A percentile compares a stretch with the other conserved stretches of the same genome.
phyloP scores from a whole-genome alignment of 2,797 vertebrate genomes.

The Columba guinea region DNA sequence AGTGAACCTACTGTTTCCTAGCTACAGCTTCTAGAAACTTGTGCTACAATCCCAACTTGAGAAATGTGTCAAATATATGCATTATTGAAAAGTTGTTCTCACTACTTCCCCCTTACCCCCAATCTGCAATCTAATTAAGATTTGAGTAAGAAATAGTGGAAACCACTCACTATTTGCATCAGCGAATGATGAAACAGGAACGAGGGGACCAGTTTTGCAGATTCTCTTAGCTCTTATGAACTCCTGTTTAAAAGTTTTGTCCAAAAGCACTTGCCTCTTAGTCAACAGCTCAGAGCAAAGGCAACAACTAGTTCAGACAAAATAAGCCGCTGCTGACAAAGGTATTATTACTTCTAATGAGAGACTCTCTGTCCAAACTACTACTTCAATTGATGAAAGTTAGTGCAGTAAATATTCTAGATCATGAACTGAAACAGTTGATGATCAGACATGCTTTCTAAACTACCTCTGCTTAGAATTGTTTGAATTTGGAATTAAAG shows the following conservation, averaged over 20 bases:
- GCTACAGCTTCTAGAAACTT: slow-evolving; percentile 27
- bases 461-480: neutral
- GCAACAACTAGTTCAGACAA: neutral
- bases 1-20: neutral
- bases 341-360: neutral
- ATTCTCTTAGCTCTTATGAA: neutral
- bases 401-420: neutral
- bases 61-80: neutral
- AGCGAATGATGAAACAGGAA: neutral
- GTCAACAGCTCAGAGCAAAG: neutral
- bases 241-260: neutral
- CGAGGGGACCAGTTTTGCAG: neutral
- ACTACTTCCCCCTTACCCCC: too few relatives aligned
- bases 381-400: neutral
- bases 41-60: neutral
- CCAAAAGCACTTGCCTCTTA: neutral
- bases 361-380: neutral
- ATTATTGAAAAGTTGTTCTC: neutral
- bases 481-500: neutral
- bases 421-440: neutral
- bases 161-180: neutral
- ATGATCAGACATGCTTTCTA: neutral
- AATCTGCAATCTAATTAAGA: neutral
- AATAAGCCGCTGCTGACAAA: neutral
- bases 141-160: neutral